Percentiles rank a stretch among this genome's conserved stretches.
These are phyloP conservation scores for Phoxinus phoxinus DNA, from an alignment of 2,113 vertebrate species.

Conservation along the genomic window DNA sequence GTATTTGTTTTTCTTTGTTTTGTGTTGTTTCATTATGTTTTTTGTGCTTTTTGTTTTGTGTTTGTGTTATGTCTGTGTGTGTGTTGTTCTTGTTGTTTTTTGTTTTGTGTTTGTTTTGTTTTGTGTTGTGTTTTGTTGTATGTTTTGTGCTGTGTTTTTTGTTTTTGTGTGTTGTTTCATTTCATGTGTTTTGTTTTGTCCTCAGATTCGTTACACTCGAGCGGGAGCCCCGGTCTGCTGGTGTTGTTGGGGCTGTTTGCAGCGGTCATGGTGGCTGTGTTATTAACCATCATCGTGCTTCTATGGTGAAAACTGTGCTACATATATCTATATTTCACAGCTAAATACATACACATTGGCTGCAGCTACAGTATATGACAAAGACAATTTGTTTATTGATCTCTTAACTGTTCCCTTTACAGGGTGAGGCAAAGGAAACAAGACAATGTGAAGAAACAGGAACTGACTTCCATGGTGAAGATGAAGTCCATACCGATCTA, in stretches of 20 bases:
- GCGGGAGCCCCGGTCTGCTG: conserved; percentile 68
- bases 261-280: conserved; percentile 70
- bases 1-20: not conserved
- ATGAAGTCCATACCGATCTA: conserved; percentile 80
- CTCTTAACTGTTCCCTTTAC: not conserved
- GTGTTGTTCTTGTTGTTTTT: not conserved
- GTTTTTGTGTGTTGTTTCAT: not conserved
- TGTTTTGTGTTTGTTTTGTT: not conserved
- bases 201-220: conserved; percentile 60
- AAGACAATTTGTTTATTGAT: not conserved
- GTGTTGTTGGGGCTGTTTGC: conserved; percentile 75
- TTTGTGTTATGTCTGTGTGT: not conserved
- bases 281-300: conserved; percentile 71
- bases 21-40: not conserved
- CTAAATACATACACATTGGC: not conserved
- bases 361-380: not conserved
- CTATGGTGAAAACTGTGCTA: conserved; percentile 71
- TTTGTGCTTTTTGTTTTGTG: not conserved
- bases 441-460: conserved; percentile 73
- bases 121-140: not conserved
- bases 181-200: not conserved
- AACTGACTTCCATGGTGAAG: conserved; percentile 79
- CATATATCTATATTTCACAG: conserved; percentile 1
- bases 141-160: not conserved
- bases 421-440: conserved; percentile 73